Conservation (phyloP, 2,888 invertebrate species). For the Caenorhabditis sp. region DNA sequence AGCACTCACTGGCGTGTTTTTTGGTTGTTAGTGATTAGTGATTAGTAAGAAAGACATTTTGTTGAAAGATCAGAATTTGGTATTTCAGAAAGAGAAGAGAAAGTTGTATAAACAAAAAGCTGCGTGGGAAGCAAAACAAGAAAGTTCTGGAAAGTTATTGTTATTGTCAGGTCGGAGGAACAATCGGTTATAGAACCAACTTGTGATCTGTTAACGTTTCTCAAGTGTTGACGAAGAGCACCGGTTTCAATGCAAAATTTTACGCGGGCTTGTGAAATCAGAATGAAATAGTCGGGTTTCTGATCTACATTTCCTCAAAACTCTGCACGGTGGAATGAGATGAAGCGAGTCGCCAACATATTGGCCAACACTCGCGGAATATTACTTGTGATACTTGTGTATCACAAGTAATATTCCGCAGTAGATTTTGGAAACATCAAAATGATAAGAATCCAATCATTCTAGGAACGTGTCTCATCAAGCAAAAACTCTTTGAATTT, state of each 20-base stretch:
- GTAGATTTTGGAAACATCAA: too few relatives aligned
- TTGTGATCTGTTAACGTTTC: neutral
- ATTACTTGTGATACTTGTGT: too few relatives aligned
- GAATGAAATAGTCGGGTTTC: too few relatives aligned
- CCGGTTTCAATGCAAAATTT: too few relatives aligned
- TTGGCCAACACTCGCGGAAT: too few relatives aligned
- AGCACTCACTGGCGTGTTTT: constrained; percentile 21
- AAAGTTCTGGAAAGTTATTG: neutral
- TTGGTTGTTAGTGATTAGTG: constrained; percentile 23
- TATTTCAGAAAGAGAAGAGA: neutral
- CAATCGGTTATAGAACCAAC: too few relatives aligned
- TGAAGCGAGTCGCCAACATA: too few relatives aligned
- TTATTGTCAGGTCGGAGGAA: neutral
- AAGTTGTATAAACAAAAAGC: constrained; percentile 1
- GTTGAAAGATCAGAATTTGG: constrained; percentile 6
- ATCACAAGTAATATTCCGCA: too few relatives aligned
- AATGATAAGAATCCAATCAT: neutral
- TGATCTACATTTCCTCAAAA: too few relatives aligned
- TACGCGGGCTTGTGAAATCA: too few relatives aligned
- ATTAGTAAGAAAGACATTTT: constrained; percentile 13
- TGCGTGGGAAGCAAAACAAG: neutral
- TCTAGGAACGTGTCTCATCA: neutral
- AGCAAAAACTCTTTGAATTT: neutral
- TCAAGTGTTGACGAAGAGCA: too few relatives aligned
- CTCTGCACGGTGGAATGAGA: too few relatives aligned